Percentiles rank a stretch among this genome's conserved stretches.
Evolutionary conservation across 2,797 vertebrate genomes (phyloP).

Genomic region (Eulemur albifrons): DNA sequence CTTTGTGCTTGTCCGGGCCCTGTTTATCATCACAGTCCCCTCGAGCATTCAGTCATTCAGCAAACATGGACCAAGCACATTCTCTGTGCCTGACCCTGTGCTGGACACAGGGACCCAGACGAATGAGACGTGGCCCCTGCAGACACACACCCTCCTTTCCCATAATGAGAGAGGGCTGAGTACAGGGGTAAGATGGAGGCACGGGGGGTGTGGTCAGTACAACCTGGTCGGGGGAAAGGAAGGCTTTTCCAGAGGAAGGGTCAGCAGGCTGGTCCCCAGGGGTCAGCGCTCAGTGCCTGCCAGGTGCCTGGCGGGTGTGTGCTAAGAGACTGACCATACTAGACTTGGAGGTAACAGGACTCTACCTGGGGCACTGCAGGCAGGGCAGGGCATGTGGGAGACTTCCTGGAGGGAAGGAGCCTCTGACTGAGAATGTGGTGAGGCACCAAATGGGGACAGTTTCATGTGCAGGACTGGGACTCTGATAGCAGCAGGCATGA

Average conservation of each 20-base stretch:
- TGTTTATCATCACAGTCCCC: background rate
- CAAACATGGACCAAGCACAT: background rate
- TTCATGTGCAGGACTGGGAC: background rate
- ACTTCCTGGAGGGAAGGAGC: background rate
- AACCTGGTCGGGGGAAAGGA: background rate
- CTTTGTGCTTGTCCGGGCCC: background rate
- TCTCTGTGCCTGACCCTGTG: background rate
- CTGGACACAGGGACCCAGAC: background rate
- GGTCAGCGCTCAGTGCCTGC: background rate
- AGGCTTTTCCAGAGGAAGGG: background rate
- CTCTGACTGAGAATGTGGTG: background rate
- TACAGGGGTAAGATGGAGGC: background rate
- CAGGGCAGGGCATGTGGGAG: background rate
- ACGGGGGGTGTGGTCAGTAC: accelerated
- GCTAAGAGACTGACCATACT: background rate
- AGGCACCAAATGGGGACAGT: background rate
- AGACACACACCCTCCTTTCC: background rate
- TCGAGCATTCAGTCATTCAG: background rate
- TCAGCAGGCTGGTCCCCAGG: background rate
- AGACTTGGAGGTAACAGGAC: background rate
- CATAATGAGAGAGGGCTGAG: background rate
- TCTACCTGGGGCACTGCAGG: no score
- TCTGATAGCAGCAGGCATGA: background rate
- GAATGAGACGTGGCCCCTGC: background rate
- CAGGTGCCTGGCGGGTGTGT: background rate